Conservation (phyloP, 92 coral and sea anemone genomes). For the Hydrozoanthus gracilis region DNA sequence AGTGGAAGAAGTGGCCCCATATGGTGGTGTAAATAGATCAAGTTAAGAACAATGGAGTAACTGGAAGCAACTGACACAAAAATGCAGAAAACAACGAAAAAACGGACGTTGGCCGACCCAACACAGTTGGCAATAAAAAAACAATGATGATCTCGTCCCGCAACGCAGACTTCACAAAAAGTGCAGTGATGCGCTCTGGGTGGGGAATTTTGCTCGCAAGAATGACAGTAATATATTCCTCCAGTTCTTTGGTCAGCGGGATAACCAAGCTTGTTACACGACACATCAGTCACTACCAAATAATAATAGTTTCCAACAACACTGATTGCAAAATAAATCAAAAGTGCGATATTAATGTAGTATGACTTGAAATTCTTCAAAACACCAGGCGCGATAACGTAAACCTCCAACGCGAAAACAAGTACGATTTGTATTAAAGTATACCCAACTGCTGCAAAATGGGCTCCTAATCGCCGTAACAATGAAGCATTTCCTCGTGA, state of each 20-base stretch:
- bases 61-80: constrained; percentile 60
- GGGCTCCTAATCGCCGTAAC: constrained; percentile 48
- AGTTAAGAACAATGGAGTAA: constrained; percentile 67
- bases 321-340: constrained; percentile 66
- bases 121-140: constrained; percentile 79
- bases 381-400: constrained; percentile 67
- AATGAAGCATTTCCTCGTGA: constrained; percentile 45
- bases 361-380: constrained; percentile 47
- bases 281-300: constrained; percentile 68
- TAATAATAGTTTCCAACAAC: constrained; percentile 66
- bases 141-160: constrained; percentile 87
- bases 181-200: constrained; percentile 88
- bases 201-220: constrained; percentile 85
- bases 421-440: constrained; percentile 36
- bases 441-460: constrained; percentile 59
- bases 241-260: constrained; percentile 65
- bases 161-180: constrained; percentile 72
- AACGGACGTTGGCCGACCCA: constrained; percentile 74
- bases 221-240: constrained; percentile 72
- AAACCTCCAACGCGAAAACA: constrained; percentile 53
- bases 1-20: constrained; percentile 72
- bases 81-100: constrained; percentile 70
- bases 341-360: constrained; percentile 45
- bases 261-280: constrained; percentile 52
- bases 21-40: constrained; percentile 63